Base-by-base conservation (phyloP, 2,113 vertebrate species). In the Xyrauchen texanus region DNA sequence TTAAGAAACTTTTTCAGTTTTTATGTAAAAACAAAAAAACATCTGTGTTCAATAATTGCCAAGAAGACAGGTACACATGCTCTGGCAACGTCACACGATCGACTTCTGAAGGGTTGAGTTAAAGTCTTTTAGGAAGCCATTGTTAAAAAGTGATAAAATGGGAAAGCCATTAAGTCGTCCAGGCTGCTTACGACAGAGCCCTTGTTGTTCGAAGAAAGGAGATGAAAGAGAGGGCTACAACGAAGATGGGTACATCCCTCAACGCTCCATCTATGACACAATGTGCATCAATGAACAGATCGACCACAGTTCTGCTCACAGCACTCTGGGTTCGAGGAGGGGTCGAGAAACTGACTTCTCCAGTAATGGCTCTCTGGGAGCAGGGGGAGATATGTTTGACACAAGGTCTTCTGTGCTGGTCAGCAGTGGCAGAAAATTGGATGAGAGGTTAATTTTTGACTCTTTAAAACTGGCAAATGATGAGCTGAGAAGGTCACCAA, bases 271-370 rank as follows among this genome's bases (percentile, higher is more conserved):
- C 84, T 98, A 99, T 53, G 98, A 99, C 77, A 98, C 98, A 0
- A 96, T 99, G 88, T 92, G 97, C 80, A 93, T 99, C 68, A 99
- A 99, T n/a, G 97, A 99, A 77, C 97, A 99, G 88, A 99, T 99
- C 0, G 97, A 99, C 88, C 95, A 94, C 0, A 95, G 95, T 74
- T 98, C 96, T 7, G 94, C 85, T 10, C 80, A 95, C 89, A 94
- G 94, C 76, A 96, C 95, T 84, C 91, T 96, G 64, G 91, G 93
- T 42, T 95, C 94, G 0, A 90, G 93, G 84, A 95, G 93, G 83
- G 93, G 94, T 79, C 89, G 93, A 0, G 94, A 95, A 46, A 88
- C 93, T 66, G 95, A 94, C 81, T 91, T 95, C 66, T 94, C 94
- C 76, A 94, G 92, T 86, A 94, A 95, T 72, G 91, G 95, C 88